phyloP scores from a whole-genome alignment of 2,888 invertebrate genomes.

The Nyleta sp. region DNA sequence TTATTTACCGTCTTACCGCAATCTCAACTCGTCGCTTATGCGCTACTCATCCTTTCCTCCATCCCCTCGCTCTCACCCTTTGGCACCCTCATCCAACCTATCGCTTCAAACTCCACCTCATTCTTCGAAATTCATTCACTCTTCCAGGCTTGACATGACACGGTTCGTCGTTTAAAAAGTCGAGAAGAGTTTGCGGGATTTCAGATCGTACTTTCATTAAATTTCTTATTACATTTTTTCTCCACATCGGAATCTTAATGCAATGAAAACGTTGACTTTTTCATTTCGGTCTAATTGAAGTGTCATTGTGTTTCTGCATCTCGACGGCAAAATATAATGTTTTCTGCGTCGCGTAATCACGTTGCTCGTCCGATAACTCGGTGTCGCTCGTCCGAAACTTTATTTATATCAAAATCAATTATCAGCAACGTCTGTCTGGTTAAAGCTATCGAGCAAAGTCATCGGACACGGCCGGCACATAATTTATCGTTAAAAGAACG shows the following conservation, averaged over 20 bases:
- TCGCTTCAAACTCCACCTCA: constrained; percentile 67
- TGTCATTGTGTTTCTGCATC: constrained; percentile 19
- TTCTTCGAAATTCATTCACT: constrained; percentile 72
- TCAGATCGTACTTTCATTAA: constrained; percentile 59
- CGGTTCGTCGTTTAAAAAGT: constrained; percentile 72
- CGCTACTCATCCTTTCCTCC: constrained; percentile 57
- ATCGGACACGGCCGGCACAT: background rate
- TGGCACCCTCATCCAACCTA: constrained; percentile 55
- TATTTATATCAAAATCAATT: constrained; percentile 26
- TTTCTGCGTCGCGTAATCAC: background rate
- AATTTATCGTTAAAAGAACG: constrained; percentile 18
- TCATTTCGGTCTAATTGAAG: constrained; percentile 59
- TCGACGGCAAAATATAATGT: constrained; percentile 1
- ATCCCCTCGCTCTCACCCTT: constrained; percentile 59
- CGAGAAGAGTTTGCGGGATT: constrained; percentile 65
- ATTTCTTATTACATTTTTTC: constrained; percentile 62
- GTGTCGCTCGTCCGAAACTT: constrained; percentile 13
- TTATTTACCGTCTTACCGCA: constrained; percentile 77
- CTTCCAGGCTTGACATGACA: constrained; percentile 67
- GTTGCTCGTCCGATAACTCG: background rate
- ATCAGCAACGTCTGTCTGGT: constrained; percentile 7
- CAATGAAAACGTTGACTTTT: constrained; percentile 64
- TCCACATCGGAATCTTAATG: constrained; percentile 55
- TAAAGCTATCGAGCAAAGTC: constrained; percentile 3
- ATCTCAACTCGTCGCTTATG: constrained; percentile 75